A percentile compares a stretch with the other conserved stretches of the same genome.
These are phyloP conservation scores for Sebastes minor DNA, from an alignment of 2,797 vertebrate species.

Conservation along the genomic window DNA sequence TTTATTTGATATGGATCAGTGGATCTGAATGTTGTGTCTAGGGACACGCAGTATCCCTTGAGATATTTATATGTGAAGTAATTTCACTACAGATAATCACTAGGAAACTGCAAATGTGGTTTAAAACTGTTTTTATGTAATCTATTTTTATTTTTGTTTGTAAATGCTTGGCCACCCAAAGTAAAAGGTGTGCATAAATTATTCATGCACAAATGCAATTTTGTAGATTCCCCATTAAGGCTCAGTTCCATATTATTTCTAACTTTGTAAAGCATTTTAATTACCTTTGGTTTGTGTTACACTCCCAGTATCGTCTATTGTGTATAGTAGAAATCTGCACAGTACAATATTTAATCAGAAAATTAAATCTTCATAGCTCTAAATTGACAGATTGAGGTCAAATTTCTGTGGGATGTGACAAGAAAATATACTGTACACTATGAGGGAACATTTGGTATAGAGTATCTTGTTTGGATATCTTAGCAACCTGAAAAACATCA, in stretches of 20 bases:
- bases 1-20: conserved; percentile 13
- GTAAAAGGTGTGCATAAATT: background rate
- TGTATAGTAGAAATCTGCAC: background rate
- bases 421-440: background rate
- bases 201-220: conserved; percentile 1
- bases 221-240: background rate
- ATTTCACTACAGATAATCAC: background rate
- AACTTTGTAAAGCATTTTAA: background rate
- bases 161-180: background rate
- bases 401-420: background rate
- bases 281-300: background rate
- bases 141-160: background rate
- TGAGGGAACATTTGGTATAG: background rate
- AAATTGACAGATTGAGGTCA: background rate
- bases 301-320: background rate
- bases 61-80: background rate
- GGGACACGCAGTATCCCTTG: background rate
- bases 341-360: background rate
- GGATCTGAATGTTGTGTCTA: background rate
- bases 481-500: background rate
- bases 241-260: background rate
- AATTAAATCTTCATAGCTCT: background rate
- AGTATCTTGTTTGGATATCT: background rate
- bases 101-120: background rate
- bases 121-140: background rate